These are phyloP conservation scores for Callinectes sapidus DNA, from an alignment of 2,888 invertebrate genomes.

Conservation along the genomic window DNA sequence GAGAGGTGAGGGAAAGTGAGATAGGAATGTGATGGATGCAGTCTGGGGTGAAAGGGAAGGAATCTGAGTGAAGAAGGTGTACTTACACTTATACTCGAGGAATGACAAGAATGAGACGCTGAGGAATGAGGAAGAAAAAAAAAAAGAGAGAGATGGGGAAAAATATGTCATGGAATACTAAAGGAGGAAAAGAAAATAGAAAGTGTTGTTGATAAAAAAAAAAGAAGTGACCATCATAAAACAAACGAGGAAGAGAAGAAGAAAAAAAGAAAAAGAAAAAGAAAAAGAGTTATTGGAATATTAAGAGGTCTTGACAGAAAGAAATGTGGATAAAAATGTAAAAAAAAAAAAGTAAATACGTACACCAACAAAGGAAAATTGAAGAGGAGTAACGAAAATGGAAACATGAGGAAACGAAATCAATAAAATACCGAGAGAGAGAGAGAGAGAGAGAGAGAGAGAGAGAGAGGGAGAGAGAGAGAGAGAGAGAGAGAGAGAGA, in stretches of 20 bases:
- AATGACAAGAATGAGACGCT: neutral
- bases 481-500: neutral
- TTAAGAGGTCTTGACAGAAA: neutral
- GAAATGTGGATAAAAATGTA: neutral
- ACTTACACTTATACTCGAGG: neutral
- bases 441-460: constrained; percentile 1
- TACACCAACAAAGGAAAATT: neutral
- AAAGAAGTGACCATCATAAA: neutral
- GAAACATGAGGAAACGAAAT: neutral
- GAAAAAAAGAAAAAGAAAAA: neutral
- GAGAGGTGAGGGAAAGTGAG: neutral
- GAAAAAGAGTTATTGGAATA: neutral
- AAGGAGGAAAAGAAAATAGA: neutral
- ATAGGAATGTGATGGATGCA: constrained; percentile 16
- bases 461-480: neutral
- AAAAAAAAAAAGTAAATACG: neutral
- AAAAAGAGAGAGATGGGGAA: neutral
- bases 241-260: neutral
- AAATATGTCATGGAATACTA: neutral
- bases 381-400: neutral
- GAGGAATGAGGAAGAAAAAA: neutral
- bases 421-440: neutral
- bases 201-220: neutral
- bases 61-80: neutral
- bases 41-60: neutral